Percentiles rank a stretch among this genome's conserved stretches.
Conservation (phyloP, 2,888 invertebrate species). For the Melinaea menophilus region DNA sequence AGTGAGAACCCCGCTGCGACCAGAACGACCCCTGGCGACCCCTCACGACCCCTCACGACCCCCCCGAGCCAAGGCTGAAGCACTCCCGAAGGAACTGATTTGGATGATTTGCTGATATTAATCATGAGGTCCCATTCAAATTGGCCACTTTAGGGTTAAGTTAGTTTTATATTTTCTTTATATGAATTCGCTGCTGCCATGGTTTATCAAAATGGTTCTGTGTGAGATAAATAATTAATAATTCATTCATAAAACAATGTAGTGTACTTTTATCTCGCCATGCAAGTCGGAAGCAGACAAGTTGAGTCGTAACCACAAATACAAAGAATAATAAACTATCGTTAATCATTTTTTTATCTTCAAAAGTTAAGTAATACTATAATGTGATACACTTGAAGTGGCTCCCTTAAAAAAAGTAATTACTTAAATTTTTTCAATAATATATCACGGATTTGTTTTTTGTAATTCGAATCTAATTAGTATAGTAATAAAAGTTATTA, state of each 20-base stretch:
- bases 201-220: neutral
- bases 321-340: too few relatives aligned
- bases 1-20: constrained; percentile 49
- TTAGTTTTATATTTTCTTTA: constrained; percentile 7
- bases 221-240: neutral
- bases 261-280: neutral
- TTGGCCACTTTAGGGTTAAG: constrained; percentile 37
- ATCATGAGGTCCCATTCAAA: constrained; percentile 67
- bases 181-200: neutral
- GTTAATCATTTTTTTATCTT: too few relatives aligned
- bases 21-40: constrained; percentile 42
- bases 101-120: constrained; percentile 60
- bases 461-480: neutral
- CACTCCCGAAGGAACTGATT: constrained; percentile 62
- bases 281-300: neutral
- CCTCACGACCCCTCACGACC: constrained; percentile 38
- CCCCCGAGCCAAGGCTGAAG: constrained; percentile 38
- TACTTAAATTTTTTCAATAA: neutral
- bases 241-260: neutral
- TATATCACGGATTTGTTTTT: neutral
- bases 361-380: too few relatives aligned
- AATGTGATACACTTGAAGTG: too few relatives aligned
- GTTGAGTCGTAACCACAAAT: too few relatives aligned
- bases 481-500: constrained; percentile 7
- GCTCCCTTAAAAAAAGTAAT: neutral